Evolutionary conservation across 1,140 invertebrate genomes (phyloP), one percentile per base, ranked within the genome.

Genomic region (Formica exsecta): DNA sequence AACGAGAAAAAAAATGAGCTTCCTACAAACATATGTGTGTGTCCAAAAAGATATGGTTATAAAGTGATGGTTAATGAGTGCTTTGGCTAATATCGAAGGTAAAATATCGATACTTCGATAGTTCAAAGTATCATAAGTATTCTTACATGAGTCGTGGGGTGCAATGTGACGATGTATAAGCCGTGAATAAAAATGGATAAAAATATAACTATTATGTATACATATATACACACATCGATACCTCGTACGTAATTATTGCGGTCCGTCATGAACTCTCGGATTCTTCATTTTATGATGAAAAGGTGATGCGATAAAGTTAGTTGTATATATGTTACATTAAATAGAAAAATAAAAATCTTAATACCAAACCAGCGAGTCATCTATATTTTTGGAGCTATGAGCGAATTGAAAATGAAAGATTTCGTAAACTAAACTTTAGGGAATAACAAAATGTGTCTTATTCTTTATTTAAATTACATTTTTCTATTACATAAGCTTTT

Each of bases 121-220:
- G 79, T 83, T 83, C 79, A 83, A 83, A 83, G 79, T 83, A 32
- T 83, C 79, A 83, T 73, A 83, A 83, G 79, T 83, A 83, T 83
- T 83, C 79, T 83, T 83, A 83, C 79, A 83, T 83, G 79, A 83
- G 79, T 83, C 79, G 68, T 83, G 79, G 79, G 79, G 79, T 83
- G 79, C 51, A 81, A 61, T 73, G 16, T 19, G 38, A 54, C 79
- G 54, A 61, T 25, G 65, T 44, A 25, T 68, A 71, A 73, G 29
- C 79, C 38, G 38, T 83, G 68, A 83, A 83, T 83, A 83, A 83
- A 83, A 83, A 73, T 73, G 68, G 25, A 74, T 83, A 83, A 79
- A 76, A 76, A 85, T 77, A 85, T 36, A 64, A 54, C 29, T 77
- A 44, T 64, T 76, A 38, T 62, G 16, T 32, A 74, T 36, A 38